Evolutionary conservation across 1,140 invertebrate genomes (phyloP).

Genomic region (Stegodyphus dumicola): DNA sequence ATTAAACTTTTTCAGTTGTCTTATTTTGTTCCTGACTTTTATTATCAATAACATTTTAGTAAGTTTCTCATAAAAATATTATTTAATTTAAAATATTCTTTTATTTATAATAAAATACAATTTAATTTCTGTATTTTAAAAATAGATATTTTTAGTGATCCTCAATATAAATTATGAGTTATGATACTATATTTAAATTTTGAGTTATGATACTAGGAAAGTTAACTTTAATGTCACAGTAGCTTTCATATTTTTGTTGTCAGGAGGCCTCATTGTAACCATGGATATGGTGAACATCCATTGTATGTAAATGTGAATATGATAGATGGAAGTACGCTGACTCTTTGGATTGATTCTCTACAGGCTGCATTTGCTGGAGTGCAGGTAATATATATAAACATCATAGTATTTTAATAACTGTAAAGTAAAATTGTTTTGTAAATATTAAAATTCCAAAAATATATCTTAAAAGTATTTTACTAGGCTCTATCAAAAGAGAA

Average conservation of each 20-base stretch:
- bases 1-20: too few species aligned
- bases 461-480: too few species aligned
- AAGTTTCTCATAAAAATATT: too few species aligned
- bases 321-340: slow-evolving; percentile 74
- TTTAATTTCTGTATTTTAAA: too few species aligned
- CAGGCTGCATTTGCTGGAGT: slow-evolving; percentile 77
- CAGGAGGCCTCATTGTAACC: slow-evolving; percentile 72
- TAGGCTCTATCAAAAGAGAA: too few species aligned
- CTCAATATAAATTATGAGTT: not conserved
- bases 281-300: slow-evolving; percentile 75
- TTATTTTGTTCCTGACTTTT: too few species aligned
- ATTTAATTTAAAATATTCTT: too few species aligned
- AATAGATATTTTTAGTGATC: not conserved
- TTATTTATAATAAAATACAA: too few species aligned
- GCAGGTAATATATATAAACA: slow-evolving; percentile 68
- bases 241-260: not conserved
- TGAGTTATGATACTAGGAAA: not conserved
- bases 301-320: slow-evolving; percentile 81
- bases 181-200: not conserved
- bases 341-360: slow-evolving; percentile 78
- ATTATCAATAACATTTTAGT: too few species aligned
- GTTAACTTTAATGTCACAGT: not conserved
- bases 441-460: too few species aligned
- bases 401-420: not conserved
- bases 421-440: too few species aligned